phyloP scores from a whole-genome alignment of 2,888 invertebrate species.

The Xanthorhoe spadicearia region DNA sequence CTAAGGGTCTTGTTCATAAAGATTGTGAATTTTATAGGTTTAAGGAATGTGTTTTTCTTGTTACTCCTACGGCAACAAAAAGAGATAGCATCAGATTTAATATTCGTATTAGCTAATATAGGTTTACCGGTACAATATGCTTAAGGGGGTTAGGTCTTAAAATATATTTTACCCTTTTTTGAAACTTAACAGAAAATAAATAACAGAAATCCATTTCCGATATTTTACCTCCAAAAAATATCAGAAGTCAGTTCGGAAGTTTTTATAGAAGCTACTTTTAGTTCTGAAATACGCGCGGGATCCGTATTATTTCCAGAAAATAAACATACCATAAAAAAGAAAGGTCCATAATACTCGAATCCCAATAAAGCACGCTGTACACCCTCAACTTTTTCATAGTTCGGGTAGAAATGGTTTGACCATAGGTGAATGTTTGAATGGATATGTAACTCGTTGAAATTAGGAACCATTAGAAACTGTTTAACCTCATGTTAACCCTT shows the following conservation, averaged over 20 bases:
- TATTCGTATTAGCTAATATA: too few species aligned
- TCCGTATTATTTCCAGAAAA: constrained; percentile 17
- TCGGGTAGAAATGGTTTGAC: constrained; percentile 10
- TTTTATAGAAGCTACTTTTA: not conserved
- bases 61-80: too few species aligned
- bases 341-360: constrained; percentile 19
- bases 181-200: not conserved
- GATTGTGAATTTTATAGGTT: too few species aligned
- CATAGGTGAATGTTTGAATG: constrained; percentile 1
- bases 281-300: constrained; percentile 6
- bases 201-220: not conserved
- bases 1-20: too few species aligned
- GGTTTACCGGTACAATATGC: too few species aligned
- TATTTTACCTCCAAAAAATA: not conserved
- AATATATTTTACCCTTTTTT: too few species aligned
- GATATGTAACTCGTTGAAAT: not conserved
- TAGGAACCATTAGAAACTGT: not conserved
- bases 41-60: too few species aligned
- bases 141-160: too few species aligned
- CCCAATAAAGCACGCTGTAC: constrained; percentile 22
- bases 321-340: constrained; percentile 29
- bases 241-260: not conserved
- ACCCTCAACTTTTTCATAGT: constrained; percentile 31
- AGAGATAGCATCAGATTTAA: too few species aligned
- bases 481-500: too few species aligned